Percentiles rank a stretch among this genome's conserved stretches.
phyloP scores from a whole-genome alignment of 2,113 vertebrate species.

The Poeciliopsis retropinna region DNA sequence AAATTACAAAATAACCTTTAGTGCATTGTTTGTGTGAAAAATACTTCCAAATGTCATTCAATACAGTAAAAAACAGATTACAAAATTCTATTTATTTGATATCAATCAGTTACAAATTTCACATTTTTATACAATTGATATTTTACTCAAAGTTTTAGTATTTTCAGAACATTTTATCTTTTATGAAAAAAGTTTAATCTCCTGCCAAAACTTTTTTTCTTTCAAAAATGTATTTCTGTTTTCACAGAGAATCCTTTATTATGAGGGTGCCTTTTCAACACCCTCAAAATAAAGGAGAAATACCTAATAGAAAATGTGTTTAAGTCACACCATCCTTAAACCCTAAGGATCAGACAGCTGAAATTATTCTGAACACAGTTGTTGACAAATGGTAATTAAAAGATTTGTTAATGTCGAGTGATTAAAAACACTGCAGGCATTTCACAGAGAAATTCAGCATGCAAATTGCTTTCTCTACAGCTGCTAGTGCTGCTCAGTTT shows the following conservation, averaged over 20 bases:
- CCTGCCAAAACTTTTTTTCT: background rate
- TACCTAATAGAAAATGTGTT: conserved; percentile 60
- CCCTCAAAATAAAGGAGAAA: conserved; percentile 41
- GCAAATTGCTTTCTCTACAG: conserved; percentile 74
- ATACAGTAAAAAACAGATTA: too few relatives aligned
- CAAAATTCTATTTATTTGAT: too few relatives aligned
- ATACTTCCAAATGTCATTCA: too few relatives aligned
- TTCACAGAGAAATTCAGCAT: conserved; percentile 76
- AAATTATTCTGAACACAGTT: conserved; percentile 73
- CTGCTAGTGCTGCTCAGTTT: conserved; percentile 59
- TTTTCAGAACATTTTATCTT: background rate
- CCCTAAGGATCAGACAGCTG: conserved; percentile 55
- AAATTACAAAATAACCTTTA: too few relatives aligned
- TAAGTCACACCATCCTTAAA: conserved; percentile 45
- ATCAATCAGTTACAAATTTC: too few relatives aligned
- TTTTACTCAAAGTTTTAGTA: too few relatives aligned
- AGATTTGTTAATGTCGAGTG: conserved; percentile 79
- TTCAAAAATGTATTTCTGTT: background rate
- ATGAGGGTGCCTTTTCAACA: conserved; percentile 27
- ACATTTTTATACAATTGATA: too few relatives aligned
- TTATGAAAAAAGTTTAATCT: background rate
- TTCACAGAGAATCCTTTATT: conserved; percentile 30
- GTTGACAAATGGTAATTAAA: conserved; percentile 83
- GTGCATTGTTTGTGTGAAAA: too few relatives aligned
- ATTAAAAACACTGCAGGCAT: conserved; percentile 79